phyloP scores from a whole-genome alignment of 2,113 vertebrate genomes.

The Pyrgilauda ruficollis region DNA sequence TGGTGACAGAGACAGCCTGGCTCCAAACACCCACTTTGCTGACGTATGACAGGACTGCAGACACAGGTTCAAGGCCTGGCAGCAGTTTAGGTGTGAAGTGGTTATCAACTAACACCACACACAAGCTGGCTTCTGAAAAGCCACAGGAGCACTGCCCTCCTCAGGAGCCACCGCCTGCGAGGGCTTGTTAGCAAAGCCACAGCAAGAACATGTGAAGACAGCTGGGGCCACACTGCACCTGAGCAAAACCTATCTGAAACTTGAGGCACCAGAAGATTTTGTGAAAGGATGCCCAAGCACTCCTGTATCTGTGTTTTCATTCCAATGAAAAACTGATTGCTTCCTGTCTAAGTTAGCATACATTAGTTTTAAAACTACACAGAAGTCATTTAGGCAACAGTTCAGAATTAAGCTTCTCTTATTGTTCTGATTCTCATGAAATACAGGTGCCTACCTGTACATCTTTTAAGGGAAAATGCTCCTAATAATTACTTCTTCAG shows the following conservation, averaged over 20 bases:
- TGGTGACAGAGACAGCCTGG: not conserved
- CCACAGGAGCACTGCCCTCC: not conserved
- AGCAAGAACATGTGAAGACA: not conserved
- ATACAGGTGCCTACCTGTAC: not conserved
- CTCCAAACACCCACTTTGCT: not conserved
- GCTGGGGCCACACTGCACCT: not conserved
- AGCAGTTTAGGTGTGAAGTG: not conserved
- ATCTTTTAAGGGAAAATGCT: not conserved
- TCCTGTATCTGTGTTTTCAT: not conserved
- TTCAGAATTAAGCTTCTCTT: not conserved
- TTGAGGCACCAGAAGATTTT: not conserved
- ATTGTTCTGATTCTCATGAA: not conserved
- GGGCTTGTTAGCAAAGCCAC: not conserved
- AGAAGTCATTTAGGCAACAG: not conserved
- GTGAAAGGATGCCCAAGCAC: not conserved
- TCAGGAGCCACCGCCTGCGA: not conserved
- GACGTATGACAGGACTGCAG: fast-evolving
- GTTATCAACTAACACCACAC: not conserved
- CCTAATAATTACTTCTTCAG: not conserved
- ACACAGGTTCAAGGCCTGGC: not conserved
- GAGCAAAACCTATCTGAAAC: not conserved
- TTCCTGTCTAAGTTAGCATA: not conserved
- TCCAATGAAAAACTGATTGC: not conserved
- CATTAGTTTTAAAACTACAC: not conserved
- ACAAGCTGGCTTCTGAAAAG: not conserved